These are phyloP conservation scores for Betta splendens DNA, from an alignment of 2,797 vertebrate species.

Conservation along the genomic window DNA sequence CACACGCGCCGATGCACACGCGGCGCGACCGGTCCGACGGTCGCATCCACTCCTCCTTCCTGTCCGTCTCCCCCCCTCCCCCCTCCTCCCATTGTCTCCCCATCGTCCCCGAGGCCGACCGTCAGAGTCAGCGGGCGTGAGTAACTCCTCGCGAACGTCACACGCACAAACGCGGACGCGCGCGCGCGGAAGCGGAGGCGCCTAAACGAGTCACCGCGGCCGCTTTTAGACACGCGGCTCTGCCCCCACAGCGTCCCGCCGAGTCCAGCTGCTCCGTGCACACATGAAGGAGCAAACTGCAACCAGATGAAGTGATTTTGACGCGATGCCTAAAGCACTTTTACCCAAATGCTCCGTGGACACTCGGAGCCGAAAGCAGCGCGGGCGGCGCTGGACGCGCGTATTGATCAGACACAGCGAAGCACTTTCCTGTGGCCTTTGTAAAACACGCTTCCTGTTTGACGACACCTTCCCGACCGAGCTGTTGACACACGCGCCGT, in stretches of 20 bases:
- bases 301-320: slow-evolving; percentile 35
- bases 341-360: slow-evolving; percentile 61
- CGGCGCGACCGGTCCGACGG: slow-evolving; percentile 57
- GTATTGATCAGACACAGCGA: slow-evolving; percentile 54
- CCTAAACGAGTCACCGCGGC: too few relatives aligned
- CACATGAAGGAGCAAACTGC: slow-evolving; percentile 32
- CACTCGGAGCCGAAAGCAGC: slow-evolving; percentile 38
- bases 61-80: slow-evolving; percentile 28
- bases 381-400: slow-evolving; percentile 14
- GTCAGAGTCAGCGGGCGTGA: slow-evolving; percentile 56
- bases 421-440: slow-evolving; percentile 40
- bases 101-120: slow-evolving; percentile 50
- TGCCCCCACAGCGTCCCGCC: too few relatives aligned
- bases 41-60: slow-evolving; percentile 45
- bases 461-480: slow-evolving; percentile 15
- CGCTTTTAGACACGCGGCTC: too few relatives aligned
- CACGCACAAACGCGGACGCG: slow-evolving; percentile 12
- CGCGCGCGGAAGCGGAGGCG: not conserved
- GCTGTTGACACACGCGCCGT: not conserved
- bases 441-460: slow-evolving; percentile 11
- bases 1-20: slow-evolving; percentile 52
- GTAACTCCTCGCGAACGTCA: slow-evolving; percentile 50
- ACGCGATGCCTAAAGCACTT: slow-evolving; percentile 48
- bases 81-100: slow-evolving; percentile 43
- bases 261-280: not conserved